Evolutionary conservation across 2,888 invertebrate genomes (phyloP), one percentile per base, ranked within the genome.

Genomic region (Julus scanicus): DNA sequence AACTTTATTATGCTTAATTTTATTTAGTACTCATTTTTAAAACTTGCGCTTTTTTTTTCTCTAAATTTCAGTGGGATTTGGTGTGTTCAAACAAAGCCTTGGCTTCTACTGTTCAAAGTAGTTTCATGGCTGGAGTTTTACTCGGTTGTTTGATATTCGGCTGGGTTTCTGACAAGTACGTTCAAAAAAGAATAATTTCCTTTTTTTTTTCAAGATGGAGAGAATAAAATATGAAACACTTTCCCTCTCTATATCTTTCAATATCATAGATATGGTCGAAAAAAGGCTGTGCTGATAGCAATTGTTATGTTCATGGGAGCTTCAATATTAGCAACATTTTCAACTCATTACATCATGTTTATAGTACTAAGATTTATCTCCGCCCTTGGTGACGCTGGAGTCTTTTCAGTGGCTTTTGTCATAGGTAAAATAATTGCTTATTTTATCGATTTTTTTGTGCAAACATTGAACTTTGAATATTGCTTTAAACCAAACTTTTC

Each of bases 81-180:
- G 94, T 96, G 0, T 96, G 96, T 91, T 93, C 94, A 49, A 93
- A 93, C 89, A 93, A 93, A 17, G 94, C 95, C 92, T 92, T 90
- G 37, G 88, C 88, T 29, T 90, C 90, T 37, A 93, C 96, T 49
- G 95, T 95, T 15, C 96, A 96, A 92, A 95, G 96, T 92, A 94
- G 95, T 92, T 96, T 96, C 92, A 93, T 96, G 89, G 93, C 95
- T 44, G 96, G 96, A 53, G 95, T 96, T 17, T 96, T 96, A 88
- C 93, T 95, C 84, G 96, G 96, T 88, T 96, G 96, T 87, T 94
- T 96, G 20, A 94, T 95, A n/a, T 95, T 95, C 89, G 96, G 96
- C 40, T 95, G 95, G 92, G 94, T 96, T 88, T 96, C 96, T 6
- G 96, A 96, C 92, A 95, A 94, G 94, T 95, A 93, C 93, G 40